phyloP scores from a whole-genome alignment of 2,888 invertebrate species.

The Fragum fragum region DNA sequence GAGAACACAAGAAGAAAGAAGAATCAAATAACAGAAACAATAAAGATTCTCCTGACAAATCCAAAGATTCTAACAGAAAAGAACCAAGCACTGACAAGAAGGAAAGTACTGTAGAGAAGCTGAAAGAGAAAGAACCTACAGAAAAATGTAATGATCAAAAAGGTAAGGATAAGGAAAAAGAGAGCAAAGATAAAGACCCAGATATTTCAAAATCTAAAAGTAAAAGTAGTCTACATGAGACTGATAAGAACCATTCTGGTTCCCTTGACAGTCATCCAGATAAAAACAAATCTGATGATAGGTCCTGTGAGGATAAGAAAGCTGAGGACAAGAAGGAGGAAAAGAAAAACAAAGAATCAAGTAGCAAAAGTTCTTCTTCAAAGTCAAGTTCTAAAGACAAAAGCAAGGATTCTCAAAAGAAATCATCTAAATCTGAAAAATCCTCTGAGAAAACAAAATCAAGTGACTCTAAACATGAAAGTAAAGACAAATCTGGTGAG shows the following conservation, averaged over 20 bases:
- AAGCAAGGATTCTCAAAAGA: conserved; percentile 58
- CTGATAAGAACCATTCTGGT: conserved; percentile 49
- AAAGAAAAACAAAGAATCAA: conserved; percentile 48
- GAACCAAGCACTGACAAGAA: conserved; percentile 66
- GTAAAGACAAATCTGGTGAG: conserved; percentile 55
- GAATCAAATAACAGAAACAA: conserved; percentile 68
- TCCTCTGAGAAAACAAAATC: conserved; percentile 46
- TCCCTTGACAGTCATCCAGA: conserved; percentile 59
- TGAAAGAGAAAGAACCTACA: conserved; percentile 33
- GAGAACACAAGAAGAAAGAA: conserved; percentile 65
- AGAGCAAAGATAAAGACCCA: conserved; percentile 67
- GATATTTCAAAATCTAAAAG: conserved; percentile 63
- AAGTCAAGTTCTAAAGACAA: conserved; percentile 62
- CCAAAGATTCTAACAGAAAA: conserved; percentile 58
- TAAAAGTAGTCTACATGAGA: conserved; percentile 30
- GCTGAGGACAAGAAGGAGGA: conserved; percentile 49
- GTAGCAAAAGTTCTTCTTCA: conserved; percentile 36
- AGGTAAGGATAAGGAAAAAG: conserved; percentile 60
- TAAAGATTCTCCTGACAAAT: conserved; percentile 66
- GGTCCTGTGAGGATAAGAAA: conserved; percentile 59
- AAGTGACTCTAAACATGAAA: conserved; percentile 38
- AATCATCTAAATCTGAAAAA: conserved; percentile 55
- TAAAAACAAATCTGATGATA: conserved; percentile 64
- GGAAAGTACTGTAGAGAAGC: conserved; percentile 45
- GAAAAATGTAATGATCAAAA: conserved; percentile 68